These are phyloP conservation scores for Glossophaga mutica DNA, from an alignment of 2,797 vertebrate genomes.

Conservation along the genomic window DNA sequence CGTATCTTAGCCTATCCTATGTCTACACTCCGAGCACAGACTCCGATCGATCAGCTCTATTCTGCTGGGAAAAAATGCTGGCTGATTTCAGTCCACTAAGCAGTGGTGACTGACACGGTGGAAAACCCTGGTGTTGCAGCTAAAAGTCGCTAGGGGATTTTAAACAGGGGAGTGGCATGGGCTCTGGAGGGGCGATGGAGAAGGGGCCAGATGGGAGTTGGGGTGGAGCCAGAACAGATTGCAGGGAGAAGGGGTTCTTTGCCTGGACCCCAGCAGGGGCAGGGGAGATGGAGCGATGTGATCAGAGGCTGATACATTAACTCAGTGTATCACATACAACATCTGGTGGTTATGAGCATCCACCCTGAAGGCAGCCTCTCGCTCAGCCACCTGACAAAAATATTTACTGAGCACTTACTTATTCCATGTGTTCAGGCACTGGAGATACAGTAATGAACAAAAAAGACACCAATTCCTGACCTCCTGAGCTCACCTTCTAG, in stretches of 20 bases:
- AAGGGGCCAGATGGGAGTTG: background rate
- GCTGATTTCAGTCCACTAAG: background rate
- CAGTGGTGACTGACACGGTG: background rate
- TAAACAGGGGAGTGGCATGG: background rate
- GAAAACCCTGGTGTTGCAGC: background rate
- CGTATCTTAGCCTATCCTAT: background rate
- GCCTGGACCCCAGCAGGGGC: background rate
- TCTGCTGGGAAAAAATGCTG: background rate
- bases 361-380: background rate
- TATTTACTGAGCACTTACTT: background rate
- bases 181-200: background rate
- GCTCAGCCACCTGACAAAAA: background rate
- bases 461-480: background rate
- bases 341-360: background rate
- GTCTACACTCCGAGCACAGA: background rate
- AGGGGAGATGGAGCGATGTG: background rate
- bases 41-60: background rate
- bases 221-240: background rate
- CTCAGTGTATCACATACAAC: background rate
- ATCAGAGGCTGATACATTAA: background rate
- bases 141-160: background rate
- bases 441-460: background rate
- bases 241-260: background rate
- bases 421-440: background rate
- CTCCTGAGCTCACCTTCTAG: background rate